Evolutionary conservation across 2,797 vertebrate species (phyloP).

Genomic region (Cheirogaleus major): DNA sequence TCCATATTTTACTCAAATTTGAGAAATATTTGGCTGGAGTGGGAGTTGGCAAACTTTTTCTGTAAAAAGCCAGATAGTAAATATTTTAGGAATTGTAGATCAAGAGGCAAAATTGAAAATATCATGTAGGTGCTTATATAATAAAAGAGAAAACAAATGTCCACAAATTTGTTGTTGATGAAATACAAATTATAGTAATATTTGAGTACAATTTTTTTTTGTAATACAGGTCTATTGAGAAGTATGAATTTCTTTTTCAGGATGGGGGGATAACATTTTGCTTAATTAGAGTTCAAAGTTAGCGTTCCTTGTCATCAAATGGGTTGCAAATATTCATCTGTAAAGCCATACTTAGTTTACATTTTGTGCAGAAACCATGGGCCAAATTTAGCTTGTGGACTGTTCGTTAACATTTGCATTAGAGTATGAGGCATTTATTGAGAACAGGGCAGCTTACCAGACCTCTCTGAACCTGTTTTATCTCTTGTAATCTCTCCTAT

Average conservation of each 20-base stretch:
- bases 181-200: not conserved
- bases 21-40: not conserved
- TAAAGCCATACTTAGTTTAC: not conserved
- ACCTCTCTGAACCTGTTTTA: not conserved
- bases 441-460: not conserved
- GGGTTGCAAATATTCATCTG: not conserved
- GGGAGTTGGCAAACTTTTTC: not conserved
- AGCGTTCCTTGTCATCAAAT: not conserved
- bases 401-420: not conserved
- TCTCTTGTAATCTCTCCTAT: not conserved
- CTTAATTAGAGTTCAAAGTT: not conserved
- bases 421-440: not conserved
- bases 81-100: conserved; percentile 10
- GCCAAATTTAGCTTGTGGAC: not conserved
- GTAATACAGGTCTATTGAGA: not conserved
- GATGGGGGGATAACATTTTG: not conserved
- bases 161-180: not conserved
- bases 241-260: not conserved
- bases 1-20: not conserved
- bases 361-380: not conserved
- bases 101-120: not conserved
- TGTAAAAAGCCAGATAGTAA: not conserved
- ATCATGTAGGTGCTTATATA: not conserved
- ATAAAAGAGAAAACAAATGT: conserved; percentile 11
- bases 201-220: not conserved